phyloP scores from a whole-genome alignment of 2,888 invertebrate genomes.

The Mongoloraphidia duomilia region DNA sequence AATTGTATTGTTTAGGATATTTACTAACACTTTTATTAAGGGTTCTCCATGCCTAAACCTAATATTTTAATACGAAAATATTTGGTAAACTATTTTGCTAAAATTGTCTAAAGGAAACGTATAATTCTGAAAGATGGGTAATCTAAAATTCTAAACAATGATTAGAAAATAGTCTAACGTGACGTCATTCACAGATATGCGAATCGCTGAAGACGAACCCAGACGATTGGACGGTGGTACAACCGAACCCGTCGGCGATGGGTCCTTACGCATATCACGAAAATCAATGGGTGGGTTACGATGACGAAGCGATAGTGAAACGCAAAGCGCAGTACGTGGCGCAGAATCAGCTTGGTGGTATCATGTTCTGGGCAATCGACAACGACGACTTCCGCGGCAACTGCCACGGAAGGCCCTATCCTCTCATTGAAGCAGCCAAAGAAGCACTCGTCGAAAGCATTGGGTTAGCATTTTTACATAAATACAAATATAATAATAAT shows the following conservation, averaged over 20 bases:
- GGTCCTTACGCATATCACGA: conserved; percentile 79
- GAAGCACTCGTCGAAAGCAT: conserved; percentile 54
- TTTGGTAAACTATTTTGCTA: no score
- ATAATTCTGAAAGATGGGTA: no score
- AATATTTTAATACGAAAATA: no score
- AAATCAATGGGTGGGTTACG: conserved; percentile 90
- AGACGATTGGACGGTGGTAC: conserved; percentile 69
- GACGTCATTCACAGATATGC: conserved; percentile 51
- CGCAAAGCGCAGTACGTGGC: conserved; percentile 76
- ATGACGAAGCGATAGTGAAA: conserved; percentile 69
- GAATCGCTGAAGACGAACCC: conserved; percentile 53
- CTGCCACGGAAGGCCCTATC: conserved; percentile 76
- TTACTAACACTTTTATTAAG: no score
- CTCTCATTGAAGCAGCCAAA: conserved; percentile 82
- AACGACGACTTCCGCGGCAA: conserved; percentile 90
- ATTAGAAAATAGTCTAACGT: no score
- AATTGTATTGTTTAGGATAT: no score
- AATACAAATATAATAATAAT: no score
- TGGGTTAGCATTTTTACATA: conserved; percentile 34
- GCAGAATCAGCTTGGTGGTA: conserved; percentile 73
- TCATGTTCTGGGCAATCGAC: conserved; percentile 89
- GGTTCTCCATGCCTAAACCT: no score
- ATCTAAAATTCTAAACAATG: no score
- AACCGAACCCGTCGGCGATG: conserved; percentile 68
- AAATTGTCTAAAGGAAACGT: background rate